Conservation (phyloP, 2,797 vertebrate species). For the Mus spretus region DNA sequence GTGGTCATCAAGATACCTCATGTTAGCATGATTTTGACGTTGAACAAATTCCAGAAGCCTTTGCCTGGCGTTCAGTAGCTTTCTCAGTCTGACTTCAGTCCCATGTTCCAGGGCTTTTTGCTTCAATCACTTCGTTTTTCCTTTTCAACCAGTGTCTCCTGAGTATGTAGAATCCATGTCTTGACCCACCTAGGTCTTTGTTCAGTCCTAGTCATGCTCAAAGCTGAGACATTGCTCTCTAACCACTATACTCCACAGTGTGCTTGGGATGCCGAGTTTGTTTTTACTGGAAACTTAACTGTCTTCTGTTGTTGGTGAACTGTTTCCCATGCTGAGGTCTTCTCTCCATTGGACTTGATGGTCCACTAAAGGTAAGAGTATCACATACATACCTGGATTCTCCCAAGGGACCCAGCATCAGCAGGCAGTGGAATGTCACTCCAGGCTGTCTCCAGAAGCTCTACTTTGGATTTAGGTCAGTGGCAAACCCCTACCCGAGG, state of each 20-base stretch:
- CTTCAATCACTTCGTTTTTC: neutral
- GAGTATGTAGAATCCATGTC: too few species aligned
- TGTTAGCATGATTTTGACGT: neutral
- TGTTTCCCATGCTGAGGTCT: neutral
- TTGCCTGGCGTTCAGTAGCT: neutral
- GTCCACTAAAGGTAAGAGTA: constrained; percentile 28
- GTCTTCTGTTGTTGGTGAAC: constrained; percentile 33
- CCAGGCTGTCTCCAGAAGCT: neutral
- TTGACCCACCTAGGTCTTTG: neutral
- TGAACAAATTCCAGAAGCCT: constrained; percentile 26
- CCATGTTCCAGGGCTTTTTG: neutral
- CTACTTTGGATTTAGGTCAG: neutral
- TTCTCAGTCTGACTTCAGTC: neutral
- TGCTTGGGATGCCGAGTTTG: constrained; percentile 21
- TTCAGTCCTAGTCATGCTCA: neutral
- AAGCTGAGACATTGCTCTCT: neutral
- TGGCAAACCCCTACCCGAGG: neutral
- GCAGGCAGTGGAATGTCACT: neutral
- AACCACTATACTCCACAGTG: neutral
- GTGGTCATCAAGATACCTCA: neutral
- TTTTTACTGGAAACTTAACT: constrained; percentile 7
- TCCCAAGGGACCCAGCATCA: neutral
- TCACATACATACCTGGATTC: neutral
- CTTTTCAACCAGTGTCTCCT: neutral
- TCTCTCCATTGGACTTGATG: constrained; percentile 22